Evolutionary conservation across 2,113 vertebrate genomes (phyloP).

Genomic region (Todiramphus chloris): DNA sequence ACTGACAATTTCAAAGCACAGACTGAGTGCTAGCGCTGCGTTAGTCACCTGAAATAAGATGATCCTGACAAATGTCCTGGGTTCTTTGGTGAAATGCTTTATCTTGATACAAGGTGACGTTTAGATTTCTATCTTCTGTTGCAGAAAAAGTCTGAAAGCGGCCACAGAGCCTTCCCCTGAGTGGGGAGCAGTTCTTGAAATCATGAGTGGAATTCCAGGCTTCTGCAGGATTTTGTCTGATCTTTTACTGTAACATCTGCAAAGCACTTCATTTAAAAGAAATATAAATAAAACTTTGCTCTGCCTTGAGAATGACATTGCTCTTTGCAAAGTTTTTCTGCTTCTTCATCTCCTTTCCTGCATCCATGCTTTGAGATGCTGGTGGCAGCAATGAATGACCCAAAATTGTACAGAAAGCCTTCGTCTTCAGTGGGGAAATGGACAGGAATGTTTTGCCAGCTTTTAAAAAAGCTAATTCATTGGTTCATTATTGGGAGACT

Average conservation of each 20-base stretch:
- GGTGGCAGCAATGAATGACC: background rate
- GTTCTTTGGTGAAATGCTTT: background rate
- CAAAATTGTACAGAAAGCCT: background rate
- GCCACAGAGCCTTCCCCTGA: background rate
- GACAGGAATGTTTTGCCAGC: background rate
- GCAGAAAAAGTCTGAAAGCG: background rate
- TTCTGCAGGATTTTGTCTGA: background rate
- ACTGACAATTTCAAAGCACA: background rate
- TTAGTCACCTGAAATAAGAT: background rate
- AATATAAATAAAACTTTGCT: background rate
- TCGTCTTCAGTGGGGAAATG: background rate
- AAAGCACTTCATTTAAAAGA: background rate
- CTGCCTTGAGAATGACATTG: background rate
- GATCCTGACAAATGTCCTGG: background rate
- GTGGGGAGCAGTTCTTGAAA: background rate
- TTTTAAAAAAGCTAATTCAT: background rate
- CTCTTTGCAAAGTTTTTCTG: background rate
- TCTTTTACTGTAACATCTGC: background rate
- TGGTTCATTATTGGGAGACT: background rate
- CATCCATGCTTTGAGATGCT: background rate
- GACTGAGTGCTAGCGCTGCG: background rate
- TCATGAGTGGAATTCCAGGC: background rate
- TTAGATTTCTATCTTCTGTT: conserved; percentile 34
- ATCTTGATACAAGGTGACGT: background rate
- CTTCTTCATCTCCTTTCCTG: background rate